phyloP scores from a whole-genome alignment of 1,140 invertebrate species.

The Eufriesea mexicana region DNA sequence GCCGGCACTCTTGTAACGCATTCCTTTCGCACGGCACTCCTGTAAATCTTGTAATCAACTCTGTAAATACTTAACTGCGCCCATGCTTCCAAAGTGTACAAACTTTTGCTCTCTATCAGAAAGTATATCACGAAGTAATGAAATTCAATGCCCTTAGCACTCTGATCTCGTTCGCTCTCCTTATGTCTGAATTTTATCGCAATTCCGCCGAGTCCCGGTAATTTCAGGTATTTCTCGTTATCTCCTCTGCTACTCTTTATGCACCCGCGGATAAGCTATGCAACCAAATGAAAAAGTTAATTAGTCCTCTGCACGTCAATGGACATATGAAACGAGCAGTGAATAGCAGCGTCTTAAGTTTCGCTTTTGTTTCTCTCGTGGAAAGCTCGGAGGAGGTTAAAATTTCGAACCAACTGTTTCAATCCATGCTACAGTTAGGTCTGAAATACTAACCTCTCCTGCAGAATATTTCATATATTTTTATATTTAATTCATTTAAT shows the following conservation, averaged over 20 bases:
- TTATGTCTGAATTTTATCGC: neutral
- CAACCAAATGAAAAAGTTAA: conserved; percentile 41
- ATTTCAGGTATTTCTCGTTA: neutral
- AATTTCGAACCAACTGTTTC: neutral
- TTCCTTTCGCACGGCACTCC: neutral
- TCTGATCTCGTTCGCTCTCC: neutral
- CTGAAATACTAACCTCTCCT: neutral
- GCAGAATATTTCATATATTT: neutral
- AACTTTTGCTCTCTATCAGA: neutral
- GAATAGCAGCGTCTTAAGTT: conserved; percentile 10
- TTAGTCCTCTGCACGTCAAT: conserved; percentile 53
- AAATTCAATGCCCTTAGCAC: neutral
- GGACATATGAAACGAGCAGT: conserved; percentile 51
- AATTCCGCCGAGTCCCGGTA: no score
- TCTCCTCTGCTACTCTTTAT: conserved; percentile 7
- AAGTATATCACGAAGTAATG: no score
- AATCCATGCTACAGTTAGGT: neutral
- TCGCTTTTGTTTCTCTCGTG: neutral
- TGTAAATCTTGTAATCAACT: neutral
- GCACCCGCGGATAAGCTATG: neutral
- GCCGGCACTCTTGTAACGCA: no score
- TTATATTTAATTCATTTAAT: no score
- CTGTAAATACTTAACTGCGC: neutral
- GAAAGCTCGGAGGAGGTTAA: neutral
- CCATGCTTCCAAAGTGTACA: no score